Conservation (phyloP, 2,888 invertebrate species). For the Odontothrips loti region DNA sequence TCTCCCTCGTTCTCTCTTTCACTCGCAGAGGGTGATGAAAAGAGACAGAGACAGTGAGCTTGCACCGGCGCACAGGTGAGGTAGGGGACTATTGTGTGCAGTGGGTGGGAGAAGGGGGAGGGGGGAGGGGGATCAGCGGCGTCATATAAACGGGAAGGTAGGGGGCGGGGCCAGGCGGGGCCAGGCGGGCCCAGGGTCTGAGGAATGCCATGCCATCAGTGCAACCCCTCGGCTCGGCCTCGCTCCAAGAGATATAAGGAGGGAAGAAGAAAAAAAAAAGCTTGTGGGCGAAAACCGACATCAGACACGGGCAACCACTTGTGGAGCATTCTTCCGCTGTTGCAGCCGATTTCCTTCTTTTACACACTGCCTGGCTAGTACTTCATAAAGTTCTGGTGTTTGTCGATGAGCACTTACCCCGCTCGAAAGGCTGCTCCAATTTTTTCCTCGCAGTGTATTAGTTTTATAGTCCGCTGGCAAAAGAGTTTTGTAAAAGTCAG, state of each 20-base stretch:
- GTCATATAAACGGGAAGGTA: neutral
- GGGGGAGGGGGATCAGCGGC: neutral
- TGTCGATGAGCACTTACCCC: no score
- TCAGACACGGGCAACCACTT: constrained; percentile 22
- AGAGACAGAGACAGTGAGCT: neutral
- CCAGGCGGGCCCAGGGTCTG: neutral
- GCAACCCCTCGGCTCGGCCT: neutral
- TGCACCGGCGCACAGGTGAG: neutral
- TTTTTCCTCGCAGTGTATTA: no score
- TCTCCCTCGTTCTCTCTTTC: neutral
- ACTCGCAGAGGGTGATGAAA: neutral
- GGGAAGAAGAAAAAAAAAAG: constrained; percentile 3
- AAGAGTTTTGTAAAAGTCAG: no score
- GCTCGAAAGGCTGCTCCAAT: no score
- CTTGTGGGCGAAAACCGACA: constrained; percentile 20
- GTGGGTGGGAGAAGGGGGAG: neutral
- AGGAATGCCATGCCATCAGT: constrained; percentile 15
- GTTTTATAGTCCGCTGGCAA: no score
- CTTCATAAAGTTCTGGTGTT: no score
- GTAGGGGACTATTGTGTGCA: neutral
- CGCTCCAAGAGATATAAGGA: neutral
- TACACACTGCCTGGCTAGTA: neutral
- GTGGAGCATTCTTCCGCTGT: constrained; percentile 12
- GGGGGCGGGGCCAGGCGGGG: constrained; percentile 3
- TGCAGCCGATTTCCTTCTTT: constrained; percentile 3